Evolutionary conservation across 2,113 vertebrate genomes (phyloP).

Genomic region (Hystrix cristata): DNA sequence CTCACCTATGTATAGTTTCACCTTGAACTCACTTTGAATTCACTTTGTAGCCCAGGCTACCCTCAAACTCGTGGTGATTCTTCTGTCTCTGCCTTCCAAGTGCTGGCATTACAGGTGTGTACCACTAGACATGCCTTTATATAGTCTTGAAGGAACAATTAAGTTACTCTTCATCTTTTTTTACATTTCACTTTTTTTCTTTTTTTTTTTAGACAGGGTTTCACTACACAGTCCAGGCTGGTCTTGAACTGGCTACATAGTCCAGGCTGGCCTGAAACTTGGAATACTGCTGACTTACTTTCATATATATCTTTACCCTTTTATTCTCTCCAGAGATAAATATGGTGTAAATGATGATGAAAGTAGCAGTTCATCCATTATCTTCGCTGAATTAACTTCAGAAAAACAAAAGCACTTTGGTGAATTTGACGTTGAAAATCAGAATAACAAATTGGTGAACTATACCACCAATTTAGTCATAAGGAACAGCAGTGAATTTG

Average conservation of each 20-base stretch:
- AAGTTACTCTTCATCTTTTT: not conserved
- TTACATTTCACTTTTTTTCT: not conserved
- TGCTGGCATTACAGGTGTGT: not conserved
- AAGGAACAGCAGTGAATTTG: conserved; percentile 25
- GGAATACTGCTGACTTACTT: not conserved
- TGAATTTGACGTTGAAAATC: conserved; percentile 49
- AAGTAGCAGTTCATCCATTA: conserved; percentile 90
- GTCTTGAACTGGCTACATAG: not conserved
- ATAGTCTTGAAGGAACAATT: not conserved
- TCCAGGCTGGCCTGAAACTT: not conserved
- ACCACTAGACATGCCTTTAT: not conserved
- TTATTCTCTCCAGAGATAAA: conserved; percentile 73
- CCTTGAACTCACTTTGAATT: not conserved
- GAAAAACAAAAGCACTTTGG: conserved; percentile 73
- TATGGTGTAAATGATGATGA: conserved; percentile 82
- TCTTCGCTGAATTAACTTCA: conserved; percentile 91
- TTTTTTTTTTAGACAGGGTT: not conserved
- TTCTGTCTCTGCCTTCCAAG: not conserved
- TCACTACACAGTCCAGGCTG: not conserved
- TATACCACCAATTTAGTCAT: conserved; percentile 65
- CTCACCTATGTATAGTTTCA: not conserved
- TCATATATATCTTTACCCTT: conserved; percentile 44
- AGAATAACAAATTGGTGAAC: conserved; percentile 66
- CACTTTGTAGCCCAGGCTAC: not conserved
- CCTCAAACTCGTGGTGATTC: not conserved